Percentiles rank a stretch among this genome's conserved stretches.
These are phyloP conservation scores for Channa maculata DNA, from an alignment of 2,113 vertebrate genomes.

Conservation along the genomic window DNA sequence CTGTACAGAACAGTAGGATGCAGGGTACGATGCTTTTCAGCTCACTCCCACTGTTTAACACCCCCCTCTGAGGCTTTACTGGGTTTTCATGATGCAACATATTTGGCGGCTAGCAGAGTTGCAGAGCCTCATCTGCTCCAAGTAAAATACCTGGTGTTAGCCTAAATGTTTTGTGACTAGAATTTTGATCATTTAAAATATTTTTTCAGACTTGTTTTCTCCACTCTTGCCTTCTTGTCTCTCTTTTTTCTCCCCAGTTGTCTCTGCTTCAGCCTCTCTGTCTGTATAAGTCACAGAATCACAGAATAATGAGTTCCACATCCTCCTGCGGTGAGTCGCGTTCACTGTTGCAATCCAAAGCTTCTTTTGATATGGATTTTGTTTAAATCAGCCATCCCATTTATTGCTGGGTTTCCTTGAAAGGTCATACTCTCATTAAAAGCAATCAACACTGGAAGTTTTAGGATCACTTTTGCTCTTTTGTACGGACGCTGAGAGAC, in stretches of 20 bases:
- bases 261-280: constrained; percentile 50
- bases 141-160: constrained; percentile 63
- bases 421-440: constrained; percentile 74
- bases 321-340: constrained; percentile 55
- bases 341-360: constrained; percentile 60
- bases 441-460: constrained; percentile 65
- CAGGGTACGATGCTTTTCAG: constrained; percentile 39
- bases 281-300: constrained; percentile 54
- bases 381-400: constrained; percentile 66
- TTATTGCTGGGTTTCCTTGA: constrained; percentile 66
- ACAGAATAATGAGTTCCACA: constrained; percentile 75
- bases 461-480: constrained; percentile 64
- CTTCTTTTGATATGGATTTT: constrained; percentile 71
- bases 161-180: constrained; percentile 68
- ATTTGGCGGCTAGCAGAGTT: constrained; percentile 64
- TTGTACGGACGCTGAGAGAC: constrained; percentile 16
- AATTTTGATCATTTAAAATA: constrained; percentile 76
- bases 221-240: constrained; percentile 19
- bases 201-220: constrained; percentile 57
- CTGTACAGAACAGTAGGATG: constrained; percentile 45
- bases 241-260: constrained; percentile 25
- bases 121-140: constrained; percentile 59
- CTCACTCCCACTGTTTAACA: constrained; percentile 65
- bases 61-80: constrained; percentile 61
- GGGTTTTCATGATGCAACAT: constrained; percentile 78